phyloP scores from a whole-genome alignment of 2,888 invertebrate species.

The Folsomia candida region DNA sequence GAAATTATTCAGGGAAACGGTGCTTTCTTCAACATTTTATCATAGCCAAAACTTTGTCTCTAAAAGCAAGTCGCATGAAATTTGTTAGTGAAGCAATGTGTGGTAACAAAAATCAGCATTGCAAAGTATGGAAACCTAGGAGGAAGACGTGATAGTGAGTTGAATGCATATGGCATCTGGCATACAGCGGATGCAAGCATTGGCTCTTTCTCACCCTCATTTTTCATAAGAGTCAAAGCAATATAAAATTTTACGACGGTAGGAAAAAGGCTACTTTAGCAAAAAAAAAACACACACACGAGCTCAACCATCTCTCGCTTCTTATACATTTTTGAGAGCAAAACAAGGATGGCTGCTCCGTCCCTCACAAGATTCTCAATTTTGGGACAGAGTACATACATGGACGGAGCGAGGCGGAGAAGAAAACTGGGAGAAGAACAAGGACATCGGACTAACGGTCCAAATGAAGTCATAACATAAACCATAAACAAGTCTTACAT shows the following conservation, averaged over 20 bases:
- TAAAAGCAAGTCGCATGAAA: not conserved
- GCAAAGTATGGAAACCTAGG: not conserved
- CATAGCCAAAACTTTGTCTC: not conserved
- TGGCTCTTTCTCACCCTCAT: conserved; percentile 1
- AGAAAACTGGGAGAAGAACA: conserved; percentile 1
- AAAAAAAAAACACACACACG: too few relatives aligned
- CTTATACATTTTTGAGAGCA: not conserved
- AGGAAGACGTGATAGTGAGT: not conserved
- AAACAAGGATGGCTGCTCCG: not conserved
- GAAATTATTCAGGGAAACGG: not conserved
- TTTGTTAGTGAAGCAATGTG: not conserved
- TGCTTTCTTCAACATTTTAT: not conserved
- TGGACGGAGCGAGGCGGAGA: not conserved
- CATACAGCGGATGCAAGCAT: not conserved
- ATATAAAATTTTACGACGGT: conserved; percentile 18
- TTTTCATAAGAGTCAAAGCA: conserved; percentile 17
- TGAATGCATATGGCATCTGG: conserved; percentile 20
- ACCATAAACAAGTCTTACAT: conserved; percentile 18
- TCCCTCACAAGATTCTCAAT: not conserved
- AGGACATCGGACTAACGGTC: conserved; percentile 4
- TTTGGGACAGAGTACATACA: conserved; percentile 9
- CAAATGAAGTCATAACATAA: conserved; percentile 20
- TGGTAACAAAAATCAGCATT: conserved; percentile 5
- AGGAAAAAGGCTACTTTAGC: conserved; percentile 12
- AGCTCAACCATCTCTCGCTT: not conserved